Percentiles rank a stretch among this genome's conserved stretches.
These are phyloP conservation scores for Calypte anna DNA, from an alignment of 2,113 vertebrate genomes.

Conservation along the genomic window DNA sequence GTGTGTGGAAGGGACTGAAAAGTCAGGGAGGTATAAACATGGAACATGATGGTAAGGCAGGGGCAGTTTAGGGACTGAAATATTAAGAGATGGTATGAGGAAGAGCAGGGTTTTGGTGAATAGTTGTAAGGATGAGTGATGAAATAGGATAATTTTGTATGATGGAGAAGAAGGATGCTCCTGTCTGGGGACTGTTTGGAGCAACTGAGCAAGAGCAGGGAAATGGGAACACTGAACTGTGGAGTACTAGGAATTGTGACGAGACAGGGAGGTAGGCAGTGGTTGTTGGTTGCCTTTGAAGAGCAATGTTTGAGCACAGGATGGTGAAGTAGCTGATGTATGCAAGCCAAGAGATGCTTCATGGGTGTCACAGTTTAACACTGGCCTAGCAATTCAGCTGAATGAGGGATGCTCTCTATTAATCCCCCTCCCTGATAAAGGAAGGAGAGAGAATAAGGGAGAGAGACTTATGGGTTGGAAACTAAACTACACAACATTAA, in stretches of 20 bases:
- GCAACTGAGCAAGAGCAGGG: not conserved
- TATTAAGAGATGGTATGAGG: not conserved
- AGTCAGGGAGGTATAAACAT: not conserved
- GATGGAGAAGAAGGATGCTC: not conserved
- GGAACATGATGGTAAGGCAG: not conserved
- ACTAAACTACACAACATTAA: too few relatives aligned
- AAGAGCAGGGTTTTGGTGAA: not conserved
- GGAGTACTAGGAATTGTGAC: not conserved
- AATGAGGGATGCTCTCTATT: too few relatives aligned
- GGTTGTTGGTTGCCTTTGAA: not conserved
- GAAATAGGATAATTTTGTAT: not conserved
- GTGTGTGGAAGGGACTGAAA: not conserved
- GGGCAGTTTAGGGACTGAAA: not conserved
- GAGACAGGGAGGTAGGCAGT: not conserved
- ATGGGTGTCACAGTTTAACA: too few relatives aligned
- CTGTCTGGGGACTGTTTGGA: not conserved
- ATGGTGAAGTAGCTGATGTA: not conserved
- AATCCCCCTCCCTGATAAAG: too few relatives aligned
- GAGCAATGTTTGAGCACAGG: not conserved
- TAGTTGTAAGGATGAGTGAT: not conserved
- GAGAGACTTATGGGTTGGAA: too few relatives aligned
- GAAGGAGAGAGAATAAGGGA: too few relatives aligned
- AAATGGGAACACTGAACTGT: rapidly evolving
- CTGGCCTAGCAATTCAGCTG: too few relatives aligned
- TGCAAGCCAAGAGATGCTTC: rapidly evolving